Conservation (phyloP, 2,888 invertebrate genomes). For the Ennomos fuscantarius region DNA sequence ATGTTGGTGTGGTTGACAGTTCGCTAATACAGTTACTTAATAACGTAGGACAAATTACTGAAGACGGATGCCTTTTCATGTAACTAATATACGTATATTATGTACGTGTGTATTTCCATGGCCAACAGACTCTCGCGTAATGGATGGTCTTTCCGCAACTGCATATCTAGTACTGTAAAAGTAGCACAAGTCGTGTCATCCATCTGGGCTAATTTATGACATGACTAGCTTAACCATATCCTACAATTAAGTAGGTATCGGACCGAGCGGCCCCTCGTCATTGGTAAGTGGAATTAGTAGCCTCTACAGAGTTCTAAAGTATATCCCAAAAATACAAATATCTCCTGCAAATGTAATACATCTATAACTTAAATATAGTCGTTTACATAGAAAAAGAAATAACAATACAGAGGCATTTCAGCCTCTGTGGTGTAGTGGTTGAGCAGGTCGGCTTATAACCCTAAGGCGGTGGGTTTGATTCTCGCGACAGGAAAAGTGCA, state of each 20-base stretch:
- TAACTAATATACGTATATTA: background rate
- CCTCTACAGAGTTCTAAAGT: background rate
- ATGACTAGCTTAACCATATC: slow-evolving; percentile 9
- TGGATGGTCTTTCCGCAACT: slow-evolving; percentile 1
- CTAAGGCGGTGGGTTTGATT: too few relatives aligned
- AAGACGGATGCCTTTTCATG: slow-evolving; percentile 53
- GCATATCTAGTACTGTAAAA: background rate
- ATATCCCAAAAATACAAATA: background rate
- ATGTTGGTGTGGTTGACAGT: slow-evolving; percentile 35
- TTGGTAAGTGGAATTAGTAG: background rate
- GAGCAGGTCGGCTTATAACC: too few relatives aligned
- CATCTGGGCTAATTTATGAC: background rate
- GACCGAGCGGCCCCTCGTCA: background rate
- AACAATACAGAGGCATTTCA: too few relatives aligned
- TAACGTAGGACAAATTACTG: slow-evolving; percentile 46
- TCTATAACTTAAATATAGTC: too few relatives aligned
- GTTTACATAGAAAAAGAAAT: too few relatives aligned
- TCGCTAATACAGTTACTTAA: slow-evolving; percentile 45
- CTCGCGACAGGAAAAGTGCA: too few relatives aligned
- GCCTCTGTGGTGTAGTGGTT: too few relatives aligned
- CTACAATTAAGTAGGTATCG: background rate
- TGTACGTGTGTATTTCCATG: background rate
- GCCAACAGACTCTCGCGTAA: slow-evolving; percentile 2
- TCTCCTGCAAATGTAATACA: too few relatives aligned
- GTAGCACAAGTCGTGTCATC: slow-evolving; percentile 1